These are phyloP conservation scores for Argyresthia goedartella DNA, from an alignment of 2,888 invertebrate genomes.

Conservation along the genomic window DNA sequence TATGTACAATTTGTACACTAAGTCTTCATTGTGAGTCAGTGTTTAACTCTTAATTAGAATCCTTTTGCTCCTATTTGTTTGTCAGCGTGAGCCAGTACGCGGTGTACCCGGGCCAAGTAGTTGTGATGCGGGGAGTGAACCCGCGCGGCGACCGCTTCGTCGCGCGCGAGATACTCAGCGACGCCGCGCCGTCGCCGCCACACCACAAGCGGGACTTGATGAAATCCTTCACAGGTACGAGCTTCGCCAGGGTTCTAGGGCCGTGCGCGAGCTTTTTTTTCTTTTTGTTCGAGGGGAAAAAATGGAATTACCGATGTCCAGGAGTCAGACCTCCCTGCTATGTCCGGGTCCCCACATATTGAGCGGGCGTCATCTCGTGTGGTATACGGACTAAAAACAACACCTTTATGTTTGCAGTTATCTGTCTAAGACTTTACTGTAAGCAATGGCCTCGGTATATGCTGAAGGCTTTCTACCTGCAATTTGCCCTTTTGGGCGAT, in stretches of 20 bases:
- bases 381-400: background rate
- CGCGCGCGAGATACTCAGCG: constrained; percentile 74
- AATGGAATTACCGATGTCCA: no score
- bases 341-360: background rate
- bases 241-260: background rate
- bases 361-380: background rate
- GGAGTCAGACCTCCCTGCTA: background rate
- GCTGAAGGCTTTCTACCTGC: no score
- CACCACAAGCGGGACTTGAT: constrained; percentile 36
- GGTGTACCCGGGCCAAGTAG: constrained; percentile 84
- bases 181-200: constrained; percentile 45
- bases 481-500: no score
- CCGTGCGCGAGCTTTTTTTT: background rate
- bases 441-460: no score
- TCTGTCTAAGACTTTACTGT: no score
- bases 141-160: constrained; percentile 77
- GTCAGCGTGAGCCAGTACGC: constrained; percentile 70
- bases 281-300: no score
- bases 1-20: no score
- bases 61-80: background rate
- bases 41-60: no score
- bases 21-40: no score
- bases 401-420: no score
- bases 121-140: constrained; percentile 81
- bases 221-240: constrained; percentile 44